Evolutionary conservation across 1,140 invertebrate genomes (phyloP).

Genomic region (Diabrotica virgifera): DNA sequence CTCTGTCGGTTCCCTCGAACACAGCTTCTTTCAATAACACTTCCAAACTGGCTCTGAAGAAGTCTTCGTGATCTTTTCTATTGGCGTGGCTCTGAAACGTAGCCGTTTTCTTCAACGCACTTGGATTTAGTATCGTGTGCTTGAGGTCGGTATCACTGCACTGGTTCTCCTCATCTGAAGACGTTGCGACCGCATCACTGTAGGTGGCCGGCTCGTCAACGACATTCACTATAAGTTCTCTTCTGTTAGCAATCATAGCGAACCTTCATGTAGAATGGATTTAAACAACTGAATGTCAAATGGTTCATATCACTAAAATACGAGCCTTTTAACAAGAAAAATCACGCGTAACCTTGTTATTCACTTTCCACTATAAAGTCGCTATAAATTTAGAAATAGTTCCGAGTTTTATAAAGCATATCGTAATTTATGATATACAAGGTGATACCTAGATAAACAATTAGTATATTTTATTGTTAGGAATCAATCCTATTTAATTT

Average conservation of each 20-base stretch:
- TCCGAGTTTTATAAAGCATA: no score
- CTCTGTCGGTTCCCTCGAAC: constrained; percentile 68
- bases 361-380: not conserved
- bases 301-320: not conserved
- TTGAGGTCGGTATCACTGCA: constrained; percentile 9
- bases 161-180: constrained; percentile 32
- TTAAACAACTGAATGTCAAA: not conserved
- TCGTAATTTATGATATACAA: no score
- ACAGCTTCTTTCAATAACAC: constrained; percentile 70
- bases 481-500: no score
- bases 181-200: constrained; percentile 35
- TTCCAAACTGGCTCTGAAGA: constrained; percentile 66
- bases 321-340: not conserved
- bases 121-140: not conserved
- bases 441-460: no score
- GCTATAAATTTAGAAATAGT: no score
- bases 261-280: constrained; percentile 17
- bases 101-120: constrained; percentile 17
- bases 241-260: constrained; percentile 34
- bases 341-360: not conserved
- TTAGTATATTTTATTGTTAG: no score
- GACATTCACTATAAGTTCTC: constrained; percentile 18
- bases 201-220: constrained; percentile 31
- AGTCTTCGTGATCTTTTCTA: constrained; percentile 63
- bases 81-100: constrained; percentile 53